Evolutionary conservation across 2,888 invertebrate species (phyloP).

Genomic region (Proisotoma minuta): DNA sequence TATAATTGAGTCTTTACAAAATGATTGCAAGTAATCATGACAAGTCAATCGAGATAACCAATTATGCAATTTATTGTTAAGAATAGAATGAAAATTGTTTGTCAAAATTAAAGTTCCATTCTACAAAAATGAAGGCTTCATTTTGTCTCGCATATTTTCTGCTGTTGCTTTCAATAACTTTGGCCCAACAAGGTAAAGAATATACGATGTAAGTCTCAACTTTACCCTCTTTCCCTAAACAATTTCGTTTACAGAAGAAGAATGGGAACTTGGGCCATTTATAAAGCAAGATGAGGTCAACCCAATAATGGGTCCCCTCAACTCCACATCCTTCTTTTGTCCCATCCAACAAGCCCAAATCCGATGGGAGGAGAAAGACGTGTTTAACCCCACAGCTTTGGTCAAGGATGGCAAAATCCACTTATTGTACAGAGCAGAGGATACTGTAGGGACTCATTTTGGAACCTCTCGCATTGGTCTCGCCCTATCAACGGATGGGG

Average conservation of each 20-base stretch:
- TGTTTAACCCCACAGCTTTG: conserved; percentile 42
- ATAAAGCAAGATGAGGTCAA: conserved; percentile 36
- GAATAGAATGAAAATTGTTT: no score
- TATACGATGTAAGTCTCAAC: no score
- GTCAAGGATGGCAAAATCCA: conserved; percentile 25
- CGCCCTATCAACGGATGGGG: conserved; percentile 32
- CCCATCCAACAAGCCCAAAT: conserved; percentile 28
- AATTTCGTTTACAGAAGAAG: neutral
- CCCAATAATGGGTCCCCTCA: conserved; percentile 33
- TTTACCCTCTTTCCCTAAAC: neutral
- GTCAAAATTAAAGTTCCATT: no score
- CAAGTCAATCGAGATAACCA: no score
- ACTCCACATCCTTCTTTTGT: conserved; percentile 35
- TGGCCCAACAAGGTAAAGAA: no score
- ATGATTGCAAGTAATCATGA: no score
- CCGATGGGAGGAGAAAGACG: conserved; percentile 40
- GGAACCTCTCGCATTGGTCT: conserved; percentile 43
- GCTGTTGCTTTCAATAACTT: no score
- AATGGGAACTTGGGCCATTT: conserved; percentile 40
- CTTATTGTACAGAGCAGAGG: conserved; percentile 41
- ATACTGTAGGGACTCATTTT: conserved; percentile 24
- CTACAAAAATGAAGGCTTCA: no score
- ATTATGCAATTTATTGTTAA: no score
- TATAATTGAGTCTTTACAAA: no score
- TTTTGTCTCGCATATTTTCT: no score